Evolutionary conservation across 2,888 invertebrate species (phyloP).

Genomic region (Gryllus longicercus): DNA sequence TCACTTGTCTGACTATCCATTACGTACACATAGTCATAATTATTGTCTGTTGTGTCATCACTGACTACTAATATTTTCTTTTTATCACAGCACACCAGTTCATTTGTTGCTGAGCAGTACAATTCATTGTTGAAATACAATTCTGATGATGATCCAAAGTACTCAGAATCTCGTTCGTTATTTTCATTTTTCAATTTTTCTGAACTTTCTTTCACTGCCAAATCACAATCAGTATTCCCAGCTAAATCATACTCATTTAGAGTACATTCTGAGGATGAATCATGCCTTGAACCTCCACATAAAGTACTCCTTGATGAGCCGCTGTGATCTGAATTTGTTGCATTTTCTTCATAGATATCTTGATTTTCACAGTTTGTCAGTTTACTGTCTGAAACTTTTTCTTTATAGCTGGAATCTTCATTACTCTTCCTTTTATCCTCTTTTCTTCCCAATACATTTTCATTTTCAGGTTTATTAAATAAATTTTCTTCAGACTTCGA

Average conservation of each 20-base stretch:
- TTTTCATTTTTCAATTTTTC: too few species aligned
- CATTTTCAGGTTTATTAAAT: too few species aligned
- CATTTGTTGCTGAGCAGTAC: neutral
- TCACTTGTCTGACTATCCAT: neutral
- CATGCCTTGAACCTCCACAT: neutral
- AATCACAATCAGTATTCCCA: neutral
- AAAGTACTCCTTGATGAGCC: neutral
- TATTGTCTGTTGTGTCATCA: neutral
- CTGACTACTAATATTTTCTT: too few species aligned
- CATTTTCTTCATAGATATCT: neutral
- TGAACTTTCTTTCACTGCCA: too few species aligned
- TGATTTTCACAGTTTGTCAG: neutral
- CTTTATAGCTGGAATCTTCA: too few species aligned
- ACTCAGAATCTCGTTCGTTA: too few species aligned
- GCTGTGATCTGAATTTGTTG: neutral
- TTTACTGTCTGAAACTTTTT: too few species aligned
- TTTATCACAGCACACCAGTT: neutral
- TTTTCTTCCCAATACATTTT: too few species aligned
- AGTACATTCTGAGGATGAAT: slow-evolving; percentile 1
- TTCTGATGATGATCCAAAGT: too few species aligned
- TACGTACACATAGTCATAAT: neutral
- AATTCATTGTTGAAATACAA: slow-evolving; percentile 4
- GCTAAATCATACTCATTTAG: neutral
- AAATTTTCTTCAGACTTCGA: too few species aligned
- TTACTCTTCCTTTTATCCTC: too few species aligned